Evolutionary conservation across 2,113 vertebrate species (phyloP).

Genomic region (Paramormyrops kingsleyae): DNA sequence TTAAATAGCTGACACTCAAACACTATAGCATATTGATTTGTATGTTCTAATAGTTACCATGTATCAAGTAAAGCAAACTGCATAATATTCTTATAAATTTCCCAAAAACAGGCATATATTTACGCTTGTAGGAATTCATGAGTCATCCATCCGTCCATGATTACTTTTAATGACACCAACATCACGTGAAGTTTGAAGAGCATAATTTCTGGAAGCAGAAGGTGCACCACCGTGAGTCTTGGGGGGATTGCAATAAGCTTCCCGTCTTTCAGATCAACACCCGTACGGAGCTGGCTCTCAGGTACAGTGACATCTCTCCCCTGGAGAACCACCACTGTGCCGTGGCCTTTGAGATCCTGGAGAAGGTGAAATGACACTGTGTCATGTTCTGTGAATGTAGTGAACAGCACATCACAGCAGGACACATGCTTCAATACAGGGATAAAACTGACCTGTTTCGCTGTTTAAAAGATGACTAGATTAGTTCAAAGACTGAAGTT

Average conservation of each 20-base stretch:
- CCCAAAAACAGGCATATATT: neutral
- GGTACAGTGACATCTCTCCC: slow-evolving; percentile 72
- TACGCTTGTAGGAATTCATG: neutral
- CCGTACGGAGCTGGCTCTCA: slow-evolving; percentile 63
- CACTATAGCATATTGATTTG: neutral
- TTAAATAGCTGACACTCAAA: neutral
- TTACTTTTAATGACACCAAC: neutral
- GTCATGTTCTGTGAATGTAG: neutral
- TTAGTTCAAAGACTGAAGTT: neutral
- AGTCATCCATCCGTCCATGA: neutral
- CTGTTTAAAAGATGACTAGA: neutral
- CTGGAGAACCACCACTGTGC: slow-evolving; percentile 73
- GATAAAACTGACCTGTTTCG: neutral
- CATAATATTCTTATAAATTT: neutral
- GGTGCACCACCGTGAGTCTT: neutral
- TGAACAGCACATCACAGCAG: neutral
- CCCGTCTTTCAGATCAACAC: slow-evolving; percentile 60
- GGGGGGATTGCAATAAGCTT: neutral
- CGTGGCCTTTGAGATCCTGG: slow-evolving; percentile 64
- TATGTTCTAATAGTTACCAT: neutral
- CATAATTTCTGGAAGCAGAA: neutral
- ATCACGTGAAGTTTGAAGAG: neutral
- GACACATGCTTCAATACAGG: neutral
- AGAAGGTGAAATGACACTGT: slow-evolving; percentile 47
- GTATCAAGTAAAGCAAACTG: neutral